A percentile compares a stretch with the other conserved stretches of the same genome.
phyloP scores from a whole-genome alignment of 1,140 invertebrate species.

The Pogonomyrmex californicus region DNA sequence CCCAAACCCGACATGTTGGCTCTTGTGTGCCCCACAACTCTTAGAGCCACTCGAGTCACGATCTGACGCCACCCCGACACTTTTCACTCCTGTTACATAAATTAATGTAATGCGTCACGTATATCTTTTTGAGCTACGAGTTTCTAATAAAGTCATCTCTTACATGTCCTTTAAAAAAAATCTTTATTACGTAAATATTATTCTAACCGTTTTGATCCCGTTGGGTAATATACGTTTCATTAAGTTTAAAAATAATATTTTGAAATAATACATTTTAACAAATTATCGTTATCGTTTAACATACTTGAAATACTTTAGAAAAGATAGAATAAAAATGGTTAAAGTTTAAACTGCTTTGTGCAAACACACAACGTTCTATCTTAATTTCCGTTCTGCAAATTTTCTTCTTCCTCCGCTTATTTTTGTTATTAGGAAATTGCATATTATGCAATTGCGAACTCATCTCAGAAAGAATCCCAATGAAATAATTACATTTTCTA shows the following conservation, averaged over 20 bases:
- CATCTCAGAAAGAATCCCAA: neutral
- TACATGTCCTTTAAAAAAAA: neutral
- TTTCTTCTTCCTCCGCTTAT: neutral
- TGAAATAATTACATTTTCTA: slow-evolving; percentile 9
- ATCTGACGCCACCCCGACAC: slow-evolving; percentile 21
- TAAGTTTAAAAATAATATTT: no score
- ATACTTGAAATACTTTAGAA: no score
- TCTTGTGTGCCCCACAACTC: slow-evolving; percentile 39
- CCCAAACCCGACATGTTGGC: neutral
- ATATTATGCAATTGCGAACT: neutral
- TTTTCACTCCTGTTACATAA: slow-evolving; percentile 7
- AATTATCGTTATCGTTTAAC: no score
- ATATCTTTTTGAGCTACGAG: neutral
- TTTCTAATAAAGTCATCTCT: neutral
- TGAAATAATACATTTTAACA: no score
- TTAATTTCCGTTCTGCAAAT: neutral
- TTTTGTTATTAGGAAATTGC: neutral
- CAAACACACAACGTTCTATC: neutral
- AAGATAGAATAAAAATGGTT: no score
- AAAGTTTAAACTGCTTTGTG: neutral
- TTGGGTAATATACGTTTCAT: no score
- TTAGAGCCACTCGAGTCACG: slow-evolving; percentile 27
- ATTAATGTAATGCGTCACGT: neutral
- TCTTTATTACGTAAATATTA: neutral
- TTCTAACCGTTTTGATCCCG: neutral